Percentiles rank a stretch among this genome's conserved stretches.
Evolutionary conservation across 2,797 vertebrate species (phyloP).

Genomic region (Mionectes olivaceus): DNA sequence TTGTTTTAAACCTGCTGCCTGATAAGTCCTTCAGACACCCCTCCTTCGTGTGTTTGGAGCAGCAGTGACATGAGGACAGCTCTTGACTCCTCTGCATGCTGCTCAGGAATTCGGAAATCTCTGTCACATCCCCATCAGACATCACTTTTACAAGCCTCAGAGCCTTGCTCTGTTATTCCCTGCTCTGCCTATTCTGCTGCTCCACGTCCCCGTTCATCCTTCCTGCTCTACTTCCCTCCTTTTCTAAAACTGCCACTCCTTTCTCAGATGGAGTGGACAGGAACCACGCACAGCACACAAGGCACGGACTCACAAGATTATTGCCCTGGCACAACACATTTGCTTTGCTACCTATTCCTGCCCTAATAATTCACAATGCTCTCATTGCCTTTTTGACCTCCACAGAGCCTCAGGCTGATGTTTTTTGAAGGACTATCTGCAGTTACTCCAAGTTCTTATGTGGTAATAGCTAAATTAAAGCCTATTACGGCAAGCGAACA

Average conservation of each 20-base stretch:
- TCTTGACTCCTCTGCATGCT: background rate
- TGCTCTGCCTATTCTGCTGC: background rate
- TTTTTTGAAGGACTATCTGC: background rate
- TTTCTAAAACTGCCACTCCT: background rate
- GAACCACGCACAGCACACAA: background rate
- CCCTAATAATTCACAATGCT: background rate
- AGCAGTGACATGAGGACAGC: background rate
- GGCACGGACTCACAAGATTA: background rate
- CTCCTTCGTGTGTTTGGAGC: background rate
- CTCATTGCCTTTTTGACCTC: background rate
- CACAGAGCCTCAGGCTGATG: background rate
- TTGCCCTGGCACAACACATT: background rate
- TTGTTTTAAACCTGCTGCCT: background rate
- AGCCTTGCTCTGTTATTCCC: background rate
- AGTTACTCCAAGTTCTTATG: background rate
- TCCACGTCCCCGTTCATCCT: background rate
- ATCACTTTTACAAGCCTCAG: background rate
- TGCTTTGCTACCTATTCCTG: background rate
- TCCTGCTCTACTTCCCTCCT: background rate
- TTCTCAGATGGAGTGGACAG: accelerated
- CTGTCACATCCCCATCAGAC: background rate
- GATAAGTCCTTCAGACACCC: background rate
- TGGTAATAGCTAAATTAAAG: background rate
- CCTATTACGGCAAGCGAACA: background rate
- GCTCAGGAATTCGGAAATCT: background rate